Base-by-base conservation (phyloP, 2,888 invertebrate species). In the Gymnoscelis rufifasciata region DNA sequence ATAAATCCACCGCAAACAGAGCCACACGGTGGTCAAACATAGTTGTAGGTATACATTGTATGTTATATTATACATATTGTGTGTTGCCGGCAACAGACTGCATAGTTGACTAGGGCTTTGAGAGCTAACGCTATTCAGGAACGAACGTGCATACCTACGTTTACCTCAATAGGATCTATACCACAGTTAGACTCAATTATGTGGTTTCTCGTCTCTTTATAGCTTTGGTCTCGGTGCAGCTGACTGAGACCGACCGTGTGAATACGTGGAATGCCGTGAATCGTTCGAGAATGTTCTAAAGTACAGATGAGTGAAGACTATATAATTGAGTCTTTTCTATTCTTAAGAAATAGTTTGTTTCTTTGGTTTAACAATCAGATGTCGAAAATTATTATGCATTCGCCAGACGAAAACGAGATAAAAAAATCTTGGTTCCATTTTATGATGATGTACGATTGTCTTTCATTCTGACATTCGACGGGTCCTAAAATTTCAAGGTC, bases 191-290 rank as follows among this genome's bases (percentile, higher is more conserved):
- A 37, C 37, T 26, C 24, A 24, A 37, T 26, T 37, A 26, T 13
- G 37, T 5, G 37, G 26, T 26, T 37, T 24, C n/a, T 26, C 13
- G 12, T 37, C 23, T 26, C 26, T n/a, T 37, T 35, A 23, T 35
- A 1, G 7, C 3, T 7, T 10, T 35, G 35, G 35, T 35, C 35
- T 19, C 19, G 19, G 15, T 19, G n/a, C 10, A 33, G 7, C 7
- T 6, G 10, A 19, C 19, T 19, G 35, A 19, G 19, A 35, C 19
- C 10, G 7, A 35, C 3, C 33, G 10, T 5, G 19, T 5, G 14
- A 33, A n/a, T 6, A 33, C 15, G 7, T 19, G 19, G 19, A 19
- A 3, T 2, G 19, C 19, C 5, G n/a, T n/a, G n/a, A n/a, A n/a
- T n/a, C n/a, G n/a, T n/a, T n/a, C n/a, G n/a, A n/a, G n/a, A n/a